Percentiles rank a stretch among this genome's conserved stretches.
Evolutionary conservation across 2,797 vertebrate species (phyloP).

Genomic region (Crenichthys baileyi): DNA sequence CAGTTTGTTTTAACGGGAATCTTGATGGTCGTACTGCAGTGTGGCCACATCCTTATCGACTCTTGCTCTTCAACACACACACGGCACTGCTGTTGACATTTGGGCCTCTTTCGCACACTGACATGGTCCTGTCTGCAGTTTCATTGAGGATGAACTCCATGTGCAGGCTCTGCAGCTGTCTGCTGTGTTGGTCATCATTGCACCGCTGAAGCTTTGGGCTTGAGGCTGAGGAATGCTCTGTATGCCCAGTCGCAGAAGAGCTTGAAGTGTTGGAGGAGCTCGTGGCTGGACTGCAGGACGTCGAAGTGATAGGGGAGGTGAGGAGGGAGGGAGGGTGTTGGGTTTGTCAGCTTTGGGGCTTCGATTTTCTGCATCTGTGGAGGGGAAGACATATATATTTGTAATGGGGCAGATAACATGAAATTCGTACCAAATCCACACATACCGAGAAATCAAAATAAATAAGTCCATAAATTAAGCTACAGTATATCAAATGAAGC

Average conservation of each 20-base stretch:
- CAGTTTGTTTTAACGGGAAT: conserved; percentile 52
- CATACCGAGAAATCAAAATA: neutral
- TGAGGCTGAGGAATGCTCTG: conserved; percentile 82
- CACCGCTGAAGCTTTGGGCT: conserved; percentile 71
- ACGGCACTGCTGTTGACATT: conserved; percentile 52
- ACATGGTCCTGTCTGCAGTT: conserved; percentile 57
- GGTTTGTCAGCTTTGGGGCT: conserved; percentile 64
- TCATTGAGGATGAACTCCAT: conserved; percentile 45
- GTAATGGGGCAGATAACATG: neutral
- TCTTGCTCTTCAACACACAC: conserved; percentile 60
- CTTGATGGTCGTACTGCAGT: conserved; percentile 58
- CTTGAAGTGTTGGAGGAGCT: conserved; percentile 84
- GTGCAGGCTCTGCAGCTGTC: conserved; percentile 41
- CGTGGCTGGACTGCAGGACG: conserved; percentile 82
- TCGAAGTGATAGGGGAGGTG: conserved; percentile 80
- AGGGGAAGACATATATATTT: conserved; percentile 7
- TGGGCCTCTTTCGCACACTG: conserved; percentile 54
- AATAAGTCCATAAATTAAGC: neutral
- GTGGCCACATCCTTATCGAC: conserved; percentile 53
- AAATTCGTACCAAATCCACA: neutral
- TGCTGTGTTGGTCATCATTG: conserved; percentile 59
- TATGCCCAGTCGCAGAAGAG: conserved; percentile 85
- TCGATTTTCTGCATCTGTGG: conserved; percentile 80
- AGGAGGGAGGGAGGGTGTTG: conserved; percentile 79
- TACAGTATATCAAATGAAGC: neutral